Conservation (phyloP, 2,113 vertebrate genomes). For the Podarcis muralis region DNA sequence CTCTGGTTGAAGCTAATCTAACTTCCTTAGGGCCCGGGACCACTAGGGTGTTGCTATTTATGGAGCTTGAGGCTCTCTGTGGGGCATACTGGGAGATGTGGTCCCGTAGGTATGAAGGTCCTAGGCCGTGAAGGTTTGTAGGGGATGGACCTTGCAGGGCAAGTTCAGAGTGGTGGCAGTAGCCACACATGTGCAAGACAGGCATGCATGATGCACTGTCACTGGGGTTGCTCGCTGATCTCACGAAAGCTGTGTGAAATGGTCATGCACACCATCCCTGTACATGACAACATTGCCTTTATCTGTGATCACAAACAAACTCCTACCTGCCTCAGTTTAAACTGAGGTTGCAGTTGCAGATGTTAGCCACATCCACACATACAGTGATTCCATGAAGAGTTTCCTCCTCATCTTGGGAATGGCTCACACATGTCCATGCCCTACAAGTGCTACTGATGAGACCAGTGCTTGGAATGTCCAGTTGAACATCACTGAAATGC, state of each 20-base stretch:
- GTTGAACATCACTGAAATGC: too few species aligned
- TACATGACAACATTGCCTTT: not conserved
- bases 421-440: not conserved
- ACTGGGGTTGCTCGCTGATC: not conserved
- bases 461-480: too few species aligned
- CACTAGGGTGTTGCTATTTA: too few species aligned
- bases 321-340: not conserved
- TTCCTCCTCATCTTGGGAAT: not conserved
- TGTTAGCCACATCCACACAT: not conserved
- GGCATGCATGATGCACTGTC: not conserved
- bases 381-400: not conserved
- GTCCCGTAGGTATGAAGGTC: too few species aligned
- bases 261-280: not conserved
- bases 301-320: not conserved
- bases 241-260: not conserved
- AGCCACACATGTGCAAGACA: not conserved
- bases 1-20: too few species aligned
- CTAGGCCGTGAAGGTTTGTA: too few species aligned
- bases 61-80: too few species aligned
- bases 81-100: too few species aligned
- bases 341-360: not conserved
- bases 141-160: not conserved
- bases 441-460: not conserved
- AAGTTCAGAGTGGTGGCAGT: not conserved
- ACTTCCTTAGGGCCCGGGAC: too few species aligned